phyloP scores from a whole-genome alignment of 2,113 vertebrate species.

The Rhinolophus sinicus region DNA sequence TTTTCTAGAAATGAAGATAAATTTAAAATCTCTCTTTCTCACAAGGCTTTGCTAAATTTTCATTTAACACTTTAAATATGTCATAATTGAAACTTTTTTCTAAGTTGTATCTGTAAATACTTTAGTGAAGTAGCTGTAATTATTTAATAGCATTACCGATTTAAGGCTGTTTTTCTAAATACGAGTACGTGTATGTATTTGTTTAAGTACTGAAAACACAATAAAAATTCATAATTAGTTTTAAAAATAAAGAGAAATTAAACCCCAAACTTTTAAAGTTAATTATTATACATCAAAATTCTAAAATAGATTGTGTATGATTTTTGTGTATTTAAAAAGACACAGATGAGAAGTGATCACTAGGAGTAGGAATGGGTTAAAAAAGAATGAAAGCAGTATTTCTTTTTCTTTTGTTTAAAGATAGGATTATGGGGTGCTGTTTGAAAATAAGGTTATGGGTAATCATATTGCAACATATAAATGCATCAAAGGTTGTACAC shows the following conservation, averaged over 20 bases:
- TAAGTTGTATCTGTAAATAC: neutral
- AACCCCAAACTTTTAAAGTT: neutral
- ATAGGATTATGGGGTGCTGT: neutral
- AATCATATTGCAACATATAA: neutral
- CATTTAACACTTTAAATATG: conserved; percentile 17
- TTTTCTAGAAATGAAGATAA: conserved; percentile 10
- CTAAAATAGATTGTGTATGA: neutral
- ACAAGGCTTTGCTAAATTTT: conserved; percentile 35
- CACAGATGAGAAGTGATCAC: neutral
- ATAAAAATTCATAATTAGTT: conserved; percentile 29
- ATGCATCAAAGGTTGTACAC: neutral
- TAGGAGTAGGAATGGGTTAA: neutral
- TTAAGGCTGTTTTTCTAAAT: neutral
- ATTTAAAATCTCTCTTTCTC: neutral
- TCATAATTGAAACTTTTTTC: neutral
- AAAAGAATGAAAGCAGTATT: neutral
- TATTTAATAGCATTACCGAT: neutral
- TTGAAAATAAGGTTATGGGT: neutral
- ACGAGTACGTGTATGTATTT: neutral
- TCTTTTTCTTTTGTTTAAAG: neutral
- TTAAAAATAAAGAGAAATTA: neutral
- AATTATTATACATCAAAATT: neutral
- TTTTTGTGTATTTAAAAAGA: neutral
- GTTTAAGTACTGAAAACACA: conserved; percentile 26
- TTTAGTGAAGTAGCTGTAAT: neutral